Evolutionary conservation across 1,140 invertebrate species (phyloP), one percentile per base, ranked within the genome.

Genomic region (Sinonovacula constricta): DNA sequence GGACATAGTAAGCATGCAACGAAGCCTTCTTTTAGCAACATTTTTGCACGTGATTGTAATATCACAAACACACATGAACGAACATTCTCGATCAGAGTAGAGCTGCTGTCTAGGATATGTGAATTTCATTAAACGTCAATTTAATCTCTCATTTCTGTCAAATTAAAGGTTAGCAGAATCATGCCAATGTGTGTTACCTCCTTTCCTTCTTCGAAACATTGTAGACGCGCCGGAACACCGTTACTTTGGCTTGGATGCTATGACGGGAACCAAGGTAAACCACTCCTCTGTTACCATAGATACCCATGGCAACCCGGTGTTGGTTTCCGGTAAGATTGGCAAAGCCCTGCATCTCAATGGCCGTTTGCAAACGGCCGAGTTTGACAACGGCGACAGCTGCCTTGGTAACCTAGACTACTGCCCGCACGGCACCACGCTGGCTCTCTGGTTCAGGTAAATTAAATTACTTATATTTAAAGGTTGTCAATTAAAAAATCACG

Each of bases 321-420:
- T 84, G 2, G 82, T 85, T 0, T 45, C 56, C 15, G 88, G 88
- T 15, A 87, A 88, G 72, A 81, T 90, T 5, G 83, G 83, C n/a
- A 56, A 80, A 18, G 88, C 84, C n/a, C 26, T 88, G 0, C 68
- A 71, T 65, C 76, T 88, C 10, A 81, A 83, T 51, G 88, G 90
- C 5, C 56, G 74, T 15, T 49, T 78, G 14, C 85, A 91, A 63
- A 79, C 77, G 30, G 78, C 85, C 3, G 84, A 88, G 36, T 87
- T 88, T 22, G 83, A 86, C 45, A 81, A 86, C 26, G 71, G 54
- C 12, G 26, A 69, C 15, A 71, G 54, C 4, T 91, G 90, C 77
- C 79, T 90, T 51, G 89, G 88, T 31, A 89, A 91, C 68, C 79
- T 91, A 5, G 86, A 88, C 54, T 75, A 79, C 22, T 91, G 90